Evolutionary conservation across 2,888 invertebrate species (phyloP).

Genomic region (Mystacides longicornis): DNA sequence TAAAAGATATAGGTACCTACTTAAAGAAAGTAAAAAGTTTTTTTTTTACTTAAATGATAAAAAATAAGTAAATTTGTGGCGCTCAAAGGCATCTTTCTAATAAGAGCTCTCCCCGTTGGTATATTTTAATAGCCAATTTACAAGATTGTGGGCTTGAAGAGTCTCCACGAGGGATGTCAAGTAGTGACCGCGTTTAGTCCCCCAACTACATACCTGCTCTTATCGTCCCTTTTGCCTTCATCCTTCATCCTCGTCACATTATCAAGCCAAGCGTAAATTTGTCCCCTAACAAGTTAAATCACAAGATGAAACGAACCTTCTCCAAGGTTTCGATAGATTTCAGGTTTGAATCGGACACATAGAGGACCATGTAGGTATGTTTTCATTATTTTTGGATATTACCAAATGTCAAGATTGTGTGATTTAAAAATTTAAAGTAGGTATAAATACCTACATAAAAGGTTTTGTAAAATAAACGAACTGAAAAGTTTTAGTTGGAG

Average conservation of each 20-base stretch:
- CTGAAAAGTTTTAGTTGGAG: no score
- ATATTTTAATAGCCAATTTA: constrained; percentile 21
- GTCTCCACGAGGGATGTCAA: constrained; percentile 6
- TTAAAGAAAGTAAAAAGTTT: background rate
- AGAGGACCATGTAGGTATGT: no score
- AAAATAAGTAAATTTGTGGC: background rate
- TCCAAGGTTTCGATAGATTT: background rate
- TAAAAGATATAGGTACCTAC: background rate
- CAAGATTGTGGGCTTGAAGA: constrained; percentile 6
- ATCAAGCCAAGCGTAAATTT: constrained; percentile 18
- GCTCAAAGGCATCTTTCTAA: no score
- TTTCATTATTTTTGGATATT: no score
- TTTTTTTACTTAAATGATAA: background rate
- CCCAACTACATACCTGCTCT: no score
- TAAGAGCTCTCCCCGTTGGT: no score
- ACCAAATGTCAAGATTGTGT: no score
- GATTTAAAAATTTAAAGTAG: no score
- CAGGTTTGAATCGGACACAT: no score
- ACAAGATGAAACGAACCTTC: background rate
- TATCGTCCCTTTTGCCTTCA: no score
- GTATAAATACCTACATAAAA: no score
- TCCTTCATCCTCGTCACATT: constrained; percentile 6
- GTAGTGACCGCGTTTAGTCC: constrained; percentile 13
- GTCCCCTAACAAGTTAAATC: constrained; percentile 13
- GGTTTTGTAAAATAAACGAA: no score